These are phyloP conservation scores for Gastrophryne carolinensis DNA, from an alignment of 2,797 vertebrate genomes.

Conservation along the genomic window DNA sequence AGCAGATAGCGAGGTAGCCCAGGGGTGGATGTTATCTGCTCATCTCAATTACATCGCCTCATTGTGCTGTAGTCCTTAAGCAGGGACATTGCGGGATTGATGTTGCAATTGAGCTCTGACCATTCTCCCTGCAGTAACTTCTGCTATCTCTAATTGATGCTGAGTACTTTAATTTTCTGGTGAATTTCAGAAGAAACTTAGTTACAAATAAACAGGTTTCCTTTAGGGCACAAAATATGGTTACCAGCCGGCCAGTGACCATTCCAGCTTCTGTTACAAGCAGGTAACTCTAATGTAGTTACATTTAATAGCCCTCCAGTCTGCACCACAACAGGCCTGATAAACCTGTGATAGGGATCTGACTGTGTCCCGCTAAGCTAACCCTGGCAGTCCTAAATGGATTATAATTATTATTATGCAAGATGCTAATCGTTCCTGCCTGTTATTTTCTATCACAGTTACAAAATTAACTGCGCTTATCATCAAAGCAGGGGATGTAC, in stretches of 20 bases:
- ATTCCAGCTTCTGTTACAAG: constrained; percentile 13
- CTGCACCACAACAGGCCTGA: constrained; percentile 31
- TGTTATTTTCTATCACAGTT: not conserved
- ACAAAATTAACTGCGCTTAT: not conserved
- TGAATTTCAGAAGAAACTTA: constrained; percentile 28
- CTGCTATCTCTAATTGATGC: constrained; percentile 33
- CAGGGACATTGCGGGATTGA: constrained; percentile 30
- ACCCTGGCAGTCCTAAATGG: not conserved
- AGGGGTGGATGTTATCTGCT: constrained; percentile 16
- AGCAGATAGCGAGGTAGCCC: not conserved
- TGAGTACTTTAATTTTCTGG: constrained; percentile 29
- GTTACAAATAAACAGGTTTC: constrained; percentile 9
- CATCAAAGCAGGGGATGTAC: not conserved
- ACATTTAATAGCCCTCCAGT: constrained; percentile 44
- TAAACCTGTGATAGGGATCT: constrained; percentile 38
- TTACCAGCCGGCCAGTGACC: constrained; percentile 11
- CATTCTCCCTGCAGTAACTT: constrained; percentile 28
- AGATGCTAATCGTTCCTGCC: not conserved
- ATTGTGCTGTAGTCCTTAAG: not conserved
- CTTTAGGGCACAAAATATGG: constrained; percentile 15
- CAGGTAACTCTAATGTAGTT: constrained; percentile 24
- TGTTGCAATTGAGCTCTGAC: not conserved
- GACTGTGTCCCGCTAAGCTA: constrained; percentile 26
- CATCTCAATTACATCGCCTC: constrained; percentile 6
- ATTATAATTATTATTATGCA: not conserved